These are phyloP conservation scores for Liolophura sinensis DNA, from an alignment of 1,140 invertebrate genomes.

Conservation along the genomic window DNA sequence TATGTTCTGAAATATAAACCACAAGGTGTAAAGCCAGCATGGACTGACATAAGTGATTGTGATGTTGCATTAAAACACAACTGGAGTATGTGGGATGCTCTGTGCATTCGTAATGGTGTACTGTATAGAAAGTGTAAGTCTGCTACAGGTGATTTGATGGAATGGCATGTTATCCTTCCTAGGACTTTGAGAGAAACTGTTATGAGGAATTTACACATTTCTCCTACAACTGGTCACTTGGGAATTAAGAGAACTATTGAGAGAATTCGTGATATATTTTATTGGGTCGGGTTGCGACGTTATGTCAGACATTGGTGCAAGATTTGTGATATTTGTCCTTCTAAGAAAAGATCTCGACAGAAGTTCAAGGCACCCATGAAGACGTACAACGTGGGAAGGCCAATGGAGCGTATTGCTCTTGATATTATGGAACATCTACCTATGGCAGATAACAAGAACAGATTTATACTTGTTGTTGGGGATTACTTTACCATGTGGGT, in stretches of 20 bases:
- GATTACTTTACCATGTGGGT: constrained; percentile 35
- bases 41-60: constrained; percentile 1
- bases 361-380: background rate
- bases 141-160: background rate
- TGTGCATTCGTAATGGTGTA: constrained; percentile 8
- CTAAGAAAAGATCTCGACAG: background rate
- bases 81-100: constrained; percentile 5
- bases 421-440: constrained; percentile 10
- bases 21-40: background rate
- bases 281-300: background rate
- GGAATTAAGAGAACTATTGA: background rate
- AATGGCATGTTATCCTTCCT: constrained; percentile 5
- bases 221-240: constrained; percentile 1
- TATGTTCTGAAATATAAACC: no score
- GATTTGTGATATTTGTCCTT: no score
- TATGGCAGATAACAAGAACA: constrained; percentile 1
- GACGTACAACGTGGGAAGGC: background rate
- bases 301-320: no score
- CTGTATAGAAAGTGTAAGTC: background rate
- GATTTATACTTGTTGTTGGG: constrained; percentile 25
- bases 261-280: background rate
- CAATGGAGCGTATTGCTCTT: constrained; percentile 8
- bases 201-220: constrained; percentile 8
- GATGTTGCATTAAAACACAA: background rate
- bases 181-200: background rate